A percentile compares a stretch with the other conserved stretches of the same genome.
Evolutionary conservation across 2,888 invertebrate species (phyloP).

Genomic region (Escarpia spicata): DNA sequence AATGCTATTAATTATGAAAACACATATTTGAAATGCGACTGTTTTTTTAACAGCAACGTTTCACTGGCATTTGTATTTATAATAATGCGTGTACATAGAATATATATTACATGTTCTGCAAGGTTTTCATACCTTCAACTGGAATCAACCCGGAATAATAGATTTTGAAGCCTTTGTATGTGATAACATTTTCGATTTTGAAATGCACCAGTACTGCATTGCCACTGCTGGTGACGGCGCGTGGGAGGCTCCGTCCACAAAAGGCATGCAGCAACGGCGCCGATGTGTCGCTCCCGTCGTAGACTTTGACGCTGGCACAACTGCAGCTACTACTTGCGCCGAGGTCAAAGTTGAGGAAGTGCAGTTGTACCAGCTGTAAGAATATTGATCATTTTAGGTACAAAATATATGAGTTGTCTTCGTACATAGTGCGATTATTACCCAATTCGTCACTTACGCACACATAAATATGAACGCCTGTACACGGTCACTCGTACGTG

Average conservation of each 20-base stretch:
- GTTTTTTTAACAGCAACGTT: too few species aligned
- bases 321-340: background rate
- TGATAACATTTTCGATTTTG: background rate
- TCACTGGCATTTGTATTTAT: too few species aligned
- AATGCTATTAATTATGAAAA: too few species aligned
- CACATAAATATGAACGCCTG: too few species aligned
- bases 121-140: background rate
- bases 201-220: background rate
- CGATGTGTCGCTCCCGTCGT: background rate
- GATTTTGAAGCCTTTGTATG: background rate
- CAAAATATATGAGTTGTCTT: background rate
- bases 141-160: background rate
- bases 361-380: background rate
- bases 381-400: background rate
- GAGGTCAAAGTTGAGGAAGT: conserved; percentile 16
- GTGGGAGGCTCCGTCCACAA: background rate
- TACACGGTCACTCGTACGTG: too few species aligned
- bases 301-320: background rate
- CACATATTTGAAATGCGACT: too few species aligned
- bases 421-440: background rate
- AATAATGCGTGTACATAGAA: background rate
- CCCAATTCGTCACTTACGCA: too few species aligned
- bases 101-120: background rate
- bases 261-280: background rate
- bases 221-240: background rate